Conservation (phyloP, 2,888 invertebrate species). For the Sipunculus nudus region DNA sequence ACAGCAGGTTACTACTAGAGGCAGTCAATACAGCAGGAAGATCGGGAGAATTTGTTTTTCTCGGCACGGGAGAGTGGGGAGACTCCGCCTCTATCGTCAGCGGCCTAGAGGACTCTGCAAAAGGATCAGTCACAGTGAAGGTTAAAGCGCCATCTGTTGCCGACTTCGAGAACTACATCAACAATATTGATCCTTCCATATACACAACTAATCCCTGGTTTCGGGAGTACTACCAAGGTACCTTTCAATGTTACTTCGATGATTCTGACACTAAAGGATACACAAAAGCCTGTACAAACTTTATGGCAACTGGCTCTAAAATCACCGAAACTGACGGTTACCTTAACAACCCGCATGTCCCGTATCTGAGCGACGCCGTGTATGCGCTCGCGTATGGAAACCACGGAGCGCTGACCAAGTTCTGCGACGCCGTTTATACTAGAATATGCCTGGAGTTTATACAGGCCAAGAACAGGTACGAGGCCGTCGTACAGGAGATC, state of each 20-base stretch:
- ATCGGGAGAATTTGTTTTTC: no score
- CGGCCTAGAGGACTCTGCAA: no score
- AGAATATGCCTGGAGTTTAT: conserved; percentile 49
- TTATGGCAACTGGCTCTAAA: no score
- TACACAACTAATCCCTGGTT: conserved; percentile 44
- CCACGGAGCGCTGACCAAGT: conserved; percentile 44
- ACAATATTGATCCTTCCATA: conserved; percentile 32
- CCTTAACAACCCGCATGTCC: no score
- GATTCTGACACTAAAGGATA: conserved; percentile 40
- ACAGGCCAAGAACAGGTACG: conserved; percentile 42
- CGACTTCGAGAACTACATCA: conserved; percentile 43
- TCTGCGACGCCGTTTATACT: conserved; percentile 48
- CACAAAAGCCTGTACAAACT: conserved; percentile 16
- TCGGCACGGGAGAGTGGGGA: no score
- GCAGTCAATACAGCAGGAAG: no score
- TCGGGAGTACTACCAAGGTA: conserved; percentile 50
- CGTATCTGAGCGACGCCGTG: no score
- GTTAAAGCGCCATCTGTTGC: conserved; percentile 24
- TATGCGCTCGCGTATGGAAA: conserved; percentile 52
- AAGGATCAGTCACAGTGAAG: no score
- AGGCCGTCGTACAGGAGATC: conserved; percentile 45
- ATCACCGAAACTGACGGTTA: conserved; percentile 27
- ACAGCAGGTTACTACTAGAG: no score
- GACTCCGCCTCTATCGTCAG: no score
- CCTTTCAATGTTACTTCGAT: conserved; percentile 51